Evolutionary conservation across 1,140 invertebrate genomes (phyloP).

Genomic region (Drosophila nebulosa): DNA sequence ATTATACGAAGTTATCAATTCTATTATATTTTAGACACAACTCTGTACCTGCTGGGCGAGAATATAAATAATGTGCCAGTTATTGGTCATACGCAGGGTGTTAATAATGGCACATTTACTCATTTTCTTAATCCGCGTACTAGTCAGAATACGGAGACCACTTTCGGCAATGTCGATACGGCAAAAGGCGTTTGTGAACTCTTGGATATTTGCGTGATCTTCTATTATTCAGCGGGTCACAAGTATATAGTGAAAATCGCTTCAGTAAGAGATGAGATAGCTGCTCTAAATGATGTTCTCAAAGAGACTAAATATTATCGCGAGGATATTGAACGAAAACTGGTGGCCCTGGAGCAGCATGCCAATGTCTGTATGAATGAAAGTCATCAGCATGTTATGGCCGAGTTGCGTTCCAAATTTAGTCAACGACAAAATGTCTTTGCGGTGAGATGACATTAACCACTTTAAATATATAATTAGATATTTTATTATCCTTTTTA

Average conservation of each 20-base stretch:
- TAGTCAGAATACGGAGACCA: constrained; percentile 11
- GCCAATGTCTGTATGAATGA: constrained; percentile 75
- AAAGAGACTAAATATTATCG: constrained; percentile 76
- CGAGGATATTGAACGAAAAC: constrained; percentile 68
- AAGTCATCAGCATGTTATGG: constrained; percentile 65
- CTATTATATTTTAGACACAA: constrained; percentile 38
- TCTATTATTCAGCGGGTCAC: constrained; percentile 78
- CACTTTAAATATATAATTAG: background rate
- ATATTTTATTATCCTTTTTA: background rate
- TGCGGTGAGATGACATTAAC: constrained; percentile 58
- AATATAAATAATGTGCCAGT: constrained; percentile 64
- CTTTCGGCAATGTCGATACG: constrained; percentile 47
- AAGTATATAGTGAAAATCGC: constrained; percentile 80
- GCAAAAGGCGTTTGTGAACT: constrained; percentile 66
- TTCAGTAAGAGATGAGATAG: constrained; percentile 74
- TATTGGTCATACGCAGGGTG: constrained; percentile 57
- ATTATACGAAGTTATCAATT: background rate
- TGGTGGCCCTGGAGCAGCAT: constrained; percentile 66
- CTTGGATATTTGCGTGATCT: constrained; percentile 71
- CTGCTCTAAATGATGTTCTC: constrained; percentile 74
- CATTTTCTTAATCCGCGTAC: constrained; percentile 60
- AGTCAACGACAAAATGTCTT: constrained; percentile 78
- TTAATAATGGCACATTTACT: constrained; percentile 52
- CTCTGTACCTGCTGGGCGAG: constrained; percentile 58
- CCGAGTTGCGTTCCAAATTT: constrained; percentile 67